Conservation (phyloP, 2,888 invertebrate species). For the Coronaproctus castanopsis region DNA sequence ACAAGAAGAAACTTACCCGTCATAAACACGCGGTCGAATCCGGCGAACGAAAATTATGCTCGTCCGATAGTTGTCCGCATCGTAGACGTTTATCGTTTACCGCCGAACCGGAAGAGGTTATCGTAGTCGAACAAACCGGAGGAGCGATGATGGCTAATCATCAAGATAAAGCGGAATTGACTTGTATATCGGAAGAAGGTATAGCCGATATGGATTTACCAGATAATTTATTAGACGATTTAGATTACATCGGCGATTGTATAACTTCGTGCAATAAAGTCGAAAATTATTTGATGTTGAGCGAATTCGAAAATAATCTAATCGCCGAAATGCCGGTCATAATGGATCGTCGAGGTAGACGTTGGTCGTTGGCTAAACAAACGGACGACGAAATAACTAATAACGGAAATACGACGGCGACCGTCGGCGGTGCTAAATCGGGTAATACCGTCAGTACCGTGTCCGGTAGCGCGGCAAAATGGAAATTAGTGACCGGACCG, state of each 20-base stretch:
- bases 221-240: constrained; percentile 53
- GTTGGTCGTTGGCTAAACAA: constrained; percentile 47
- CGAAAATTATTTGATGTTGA: constrained; percentile 66
- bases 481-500: constrained; percentile 28
- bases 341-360: constrained; percentile 45
- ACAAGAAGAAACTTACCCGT: constrained; percentile 44
- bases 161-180: constrained; percentile 46
- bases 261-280: constrained; percentile 68
- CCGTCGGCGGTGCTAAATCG: too few species aligned
- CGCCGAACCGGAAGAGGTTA: constrained; percentile 33
- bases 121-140: constrained; percentile 19
- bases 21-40: constrained; percentile 40
- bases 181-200: constrained; percentile 68
- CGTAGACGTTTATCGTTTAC: constrained; percentile 35
- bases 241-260: constrained; percentile 61
- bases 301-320: constrained; percentile 66
- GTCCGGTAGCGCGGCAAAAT: constrained; percentile 23
- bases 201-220: constrained; percentile 64
- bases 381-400: constrained; percentile 22
- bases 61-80: constrained; percentile 36
- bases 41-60: constrained; percentile 35
- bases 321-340: constrained; percentile 56
- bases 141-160: constrained; percentile 7
- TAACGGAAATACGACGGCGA: too few species aligned
- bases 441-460: too few species aligned